Conservation (phyloP, 2,888 invertebrate species). For the Anarsia innoxiella region DNA sequence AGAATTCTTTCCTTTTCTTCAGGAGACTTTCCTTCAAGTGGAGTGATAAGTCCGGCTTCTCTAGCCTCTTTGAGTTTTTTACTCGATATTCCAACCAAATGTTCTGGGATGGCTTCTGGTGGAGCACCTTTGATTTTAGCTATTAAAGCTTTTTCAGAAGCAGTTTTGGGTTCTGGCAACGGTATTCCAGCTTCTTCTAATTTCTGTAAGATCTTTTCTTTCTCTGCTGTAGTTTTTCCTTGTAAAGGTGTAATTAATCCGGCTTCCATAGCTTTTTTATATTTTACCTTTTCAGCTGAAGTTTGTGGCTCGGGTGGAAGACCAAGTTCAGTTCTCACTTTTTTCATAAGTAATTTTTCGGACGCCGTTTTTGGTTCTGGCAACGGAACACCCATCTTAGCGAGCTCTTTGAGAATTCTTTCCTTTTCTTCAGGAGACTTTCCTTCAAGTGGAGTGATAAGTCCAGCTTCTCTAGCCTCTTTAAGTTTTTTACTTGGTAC, state of each 20-base stretch:
- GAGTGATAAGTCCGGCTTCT: constrained; percentile 23
- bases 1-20: not conserved
- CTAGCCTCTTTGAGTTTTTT: constrained; percentile 23
- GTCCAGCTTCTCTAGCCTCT: constrained; percentile 19
- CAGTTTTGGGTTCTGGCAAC: constrained; percentile 26
- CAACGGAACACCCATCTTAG: constrained; percentile 24
- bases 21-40: constrained; percentile 7
- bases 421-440: constrained; percentile 25
- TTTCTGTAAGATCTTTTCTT: constrained; percentile 23
- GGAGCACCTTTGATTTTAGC: constrained; percentile 21
- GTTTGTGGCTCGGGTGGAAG: constrained; percentile 24
- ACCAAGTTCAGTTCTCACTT: constrained; percentile 17
- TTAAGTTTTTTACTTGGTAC: constrained; percentile 16
- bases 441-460: constrained; percentile 21
- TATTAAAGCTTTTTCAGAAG: constrained; percentile 26
- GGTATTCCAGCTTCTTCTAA: constrained; percentile 24
- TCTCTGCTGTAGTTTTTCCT: constrained; percentile 23
- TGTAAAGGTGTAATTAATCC: constrained; percentile 24
- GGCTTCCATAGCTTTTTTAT: constrained; percentile 23
- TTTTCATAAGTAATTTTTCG: constrained; percentile 16
- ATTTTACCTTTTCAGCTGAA: constrained; percentile 9
- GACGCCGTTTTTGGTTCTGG: constrained; percentile 28
- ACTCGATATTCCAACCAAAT: constrained; percentile 18
- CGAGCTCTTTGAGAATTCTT: constrained; percentile 22
- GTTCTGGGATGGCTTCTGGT: constrained; percentile 15